Percentiles rank a stretch among this genome's conserved stretches.
phyloP scores from a whole-genome alignment of 2,113 vertebrate species.

The human (Homo sapiens) region GRCh38 chrX:13277501-13278000 shows the following conservation, averaged over 20 bases:
- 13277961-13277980: not conserved
- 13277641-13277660: constrained; percentile 52
- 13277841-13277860: not conserved
- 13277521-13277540: not conserved
- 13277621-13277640: constrained; percentile 31
- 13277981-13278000: not conserved
- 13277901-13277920: not conserved
- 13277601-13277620: constrained; percentile 55
- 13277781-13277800: not conserved
- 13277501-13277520: not conserved
- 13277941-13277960: not conserved
- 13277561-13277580: not conserved
- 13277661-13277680: not conserved
- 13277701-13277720: not conserved
- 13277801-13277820: not conserved
- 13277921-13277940: not conserved
- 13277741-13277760: not conserved
- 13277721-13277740: constrained; percentile 19
- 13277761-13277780: not conserved
- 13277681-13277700: not conserved
- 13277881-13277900: not conserved
- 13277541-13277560: not conserved
- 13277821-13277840: not conserved
- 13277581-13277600: not conserved
- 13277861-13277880: not conserved